Percentiles rank a stretch among this genome's conserved stretches.
phyloP scores from a whole-genome alignment of 2,888 invertebrate species.

The Ormyrus rosae region DNA sequence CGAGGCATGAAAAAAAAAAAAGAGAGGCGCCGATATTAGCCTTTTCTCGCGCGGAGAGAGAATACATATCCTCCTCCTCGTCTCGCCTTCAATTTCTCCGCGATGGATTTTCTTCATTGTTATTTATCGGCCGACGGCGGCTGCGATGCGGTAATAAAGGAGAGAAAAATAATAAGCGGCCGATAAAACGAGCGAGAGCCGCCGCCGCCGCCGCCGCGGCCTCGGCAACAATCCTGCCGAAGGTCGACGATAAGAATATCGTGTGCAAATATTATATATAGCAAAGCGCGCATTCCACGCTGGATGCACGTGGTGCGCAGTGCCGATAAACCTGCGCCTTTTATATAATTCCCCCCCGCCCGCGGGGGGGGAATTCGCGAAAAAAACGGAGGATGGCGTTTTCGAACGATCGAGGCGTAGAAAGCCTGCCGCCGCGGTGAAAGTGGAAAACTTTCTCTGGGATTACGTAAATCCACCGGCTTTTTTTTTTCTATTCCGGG shows the following conservation, averaged over 20 bases:
- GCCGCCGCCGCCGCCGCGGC: constrained; percentile 59
- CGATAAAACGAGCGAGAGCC: constrained; percentile 25
- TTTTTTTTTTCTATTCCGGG: constrained; percentile 3
- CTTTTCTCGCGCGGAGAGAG: no score
- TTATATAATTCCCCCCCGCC: no score
- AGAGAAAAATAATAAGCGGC: constrained; percentile 40
- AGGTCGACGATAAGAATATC: constrained; percentile 65
- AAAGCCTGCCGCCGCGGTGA: constrained; percentile 8
- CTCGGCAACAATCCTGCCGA: constrained; percentile 69
- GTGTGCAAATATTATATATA: constrained; percentile 59
- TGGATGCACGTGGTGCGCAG: no score
- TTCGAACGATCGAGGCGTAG: no score
- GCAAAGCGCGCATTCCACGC: background rate
- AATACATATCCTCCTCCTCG: no score
- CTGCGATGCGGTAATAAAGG: constrained; percentile 54
- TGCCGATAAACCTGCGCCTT: no score
- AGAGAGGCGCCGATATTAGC: no score
- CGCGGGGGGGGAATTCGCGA: no score
- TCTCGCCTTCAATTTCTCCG: constrained; percentile 28
- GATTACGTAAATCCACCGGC: constrained; percentile 11
- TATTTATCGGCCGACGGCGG: constrained; percentile 30
- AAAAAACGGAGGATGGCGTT: no score
- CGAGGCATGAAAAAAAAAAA: no score
- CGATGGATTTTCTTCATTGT: constrained; percentile 9
- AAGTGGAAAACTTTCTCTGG: constrained; percentile 37